Evolutionary conservation across 2,113 vertebrate genomes (phyloP).

Genomic region (Entelurus aequoreus): DNA sequence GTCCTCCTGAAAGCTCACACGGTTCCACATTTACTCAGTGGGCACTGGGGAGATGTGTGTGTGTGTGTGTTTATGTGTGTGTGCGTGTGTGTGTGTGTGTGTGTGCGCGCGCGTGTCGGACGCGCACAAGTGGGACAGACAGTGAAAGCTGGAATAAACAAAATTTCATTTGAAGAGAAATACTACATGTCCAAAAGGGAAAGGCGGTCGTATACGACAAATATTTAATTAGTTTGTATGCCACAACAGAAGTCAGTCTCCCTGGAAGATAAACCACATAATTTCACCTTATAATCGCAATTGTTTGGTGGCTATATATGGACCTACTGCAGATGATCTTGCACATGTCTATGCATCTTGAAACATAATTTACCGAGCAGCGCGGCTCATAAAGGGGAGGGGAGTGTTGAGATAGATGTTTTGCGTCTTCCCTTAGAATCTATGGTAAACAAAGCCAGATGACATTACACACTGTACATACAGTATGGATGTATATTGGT

Average conservation of each 20-base stretch:
- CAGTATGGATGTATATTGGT: constrained; percentile 27
- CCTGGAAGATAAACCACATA: constrained; percentile 56
- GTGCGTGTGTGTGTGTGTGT: neutral
- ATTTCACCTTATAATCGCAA: constrained; percentile 10
- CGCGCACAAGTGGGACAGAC: constrained; percentile 7
- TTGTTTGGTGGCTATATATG: constrained; percentile 8
- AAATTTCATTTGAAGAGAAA: constrained; percentile 34
- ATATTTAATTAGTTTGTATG: constrained; percentile 57
- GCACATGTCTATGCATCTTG: constrained; percentile 8
- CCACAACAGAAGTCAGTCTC: constrained; percentile 31
- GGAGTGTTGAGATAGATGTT: constrained; percentile 37
- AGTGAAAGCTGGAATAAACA: constrained; percentile 13
- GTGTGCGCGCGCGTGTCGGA: constrained; percentile 3
- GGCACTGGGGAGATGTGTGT: constrained; percentile 42
- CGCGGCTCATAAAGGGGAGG: constrained; percentile 27
- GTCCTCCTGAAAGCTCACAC: constrained; percentile 60
- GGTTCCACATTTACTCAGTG: constrained; percentile 62
- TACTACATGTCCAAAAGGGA: constrained; percentile 30
- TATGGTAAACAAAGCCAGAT: constrained; percentile 37
- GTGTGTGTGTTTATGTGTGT: neutral
- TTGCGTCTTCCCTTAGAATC: constrained; percentile 32
- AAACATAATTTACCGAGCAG: constrained; percentile 30
- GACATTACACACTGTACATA: constrained; percentile 23
- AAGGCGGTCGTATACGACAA: constrained; percentile 40
- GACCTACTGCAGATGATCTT: constrained; percentile 8